These are phyloP conservation scores for Leptothorax acervorum DNA, from an alignment of 2,888 invertebrate genomes.

Conservation along the genomic window DNA sequence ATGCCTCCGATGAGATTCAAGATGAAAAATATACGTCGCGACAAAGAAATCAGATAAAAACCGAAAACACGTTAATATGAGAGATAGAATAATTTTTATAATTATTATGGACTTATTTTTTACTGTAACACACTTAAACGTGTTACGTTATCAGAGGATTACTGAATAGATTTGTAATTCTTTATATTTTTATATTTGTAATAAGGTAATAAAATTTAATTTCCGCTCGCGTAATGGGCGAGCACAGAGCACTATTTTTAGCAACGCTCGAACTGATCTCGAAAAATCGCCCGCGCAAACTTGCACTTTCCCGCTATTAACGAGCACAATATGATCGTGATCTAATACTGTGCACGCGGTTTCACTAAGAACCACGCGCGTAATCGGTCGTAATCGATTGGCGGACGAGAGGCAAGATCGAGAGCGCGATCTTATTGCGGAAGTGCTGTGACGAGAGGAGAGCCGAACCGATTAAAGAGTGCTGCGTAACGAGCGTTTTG, in stretches of 20 bases:
- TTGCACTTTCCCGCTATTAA: conserved; percentile 23
- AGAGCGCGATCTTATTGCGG: conserved; percentile 34
- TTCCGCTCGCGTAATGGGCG: background rate
- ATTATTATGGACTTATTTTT: conserved; percentile 1
- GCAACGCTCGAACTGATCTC: background rate
- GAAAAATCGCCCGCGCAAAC: conserved; percentile 16
- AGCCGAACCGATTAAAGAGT: conserved; percentile 72
- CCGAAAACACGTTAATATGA: background rate
- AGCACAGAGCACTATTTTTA: background rate
- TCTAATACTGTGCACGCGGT: background rate
- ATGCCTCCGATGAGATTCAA: background rate
- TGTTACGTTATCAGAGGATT: background rate
- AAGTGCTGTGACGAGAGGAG: conserved; percentile 52
- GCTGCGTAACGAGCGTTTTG: conserved; percentile 78
- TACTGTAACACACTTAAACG: background rate
- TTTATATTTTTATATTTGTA: background rate
- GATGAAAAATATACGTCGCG: conserved; percentile 40
- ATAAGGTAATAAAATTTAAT: conserved; percentile 15
- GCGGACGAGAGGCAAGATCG: background rate
- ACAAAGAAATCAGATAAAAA: background rate
- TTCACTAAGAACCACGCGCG: background rate
- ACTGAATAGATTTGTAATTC: background rate
- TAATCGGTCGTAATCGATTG: conserved; percentile 36
- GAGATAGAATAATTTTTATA: background rate
- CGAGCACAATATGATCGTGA: conserved; percentile 13